A percentile compares a stretch with the other conserved stretches of the same genome.
Evolutionary conservation across 2,888 invertebrate species (phyloP).

Genomic region (Cosmia trapezina): DNA sequence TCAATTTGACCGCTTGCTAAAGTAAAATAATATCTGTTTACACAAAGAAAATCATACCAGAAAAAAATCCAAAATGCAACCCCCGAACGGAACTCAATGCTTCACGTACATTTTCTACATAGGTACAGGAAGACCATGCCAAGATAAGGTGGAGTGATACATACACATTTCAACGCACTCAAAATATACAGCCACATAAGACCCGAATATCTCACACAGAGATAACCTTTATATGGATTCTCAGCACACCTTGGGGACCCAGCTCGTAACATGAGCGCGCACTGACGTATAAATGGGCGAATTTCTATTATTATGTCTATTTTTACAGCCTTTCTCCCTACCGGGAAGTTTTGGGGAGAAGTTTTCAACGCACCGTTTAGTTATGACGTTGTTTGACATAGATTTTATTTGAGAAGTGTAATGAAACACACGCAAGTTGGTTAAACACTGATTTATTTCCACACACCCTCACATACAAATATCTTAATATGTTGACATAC

Average conservation of each 20-base stretch:
- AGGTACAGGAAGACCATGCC: slow-evolving; percentile 8
- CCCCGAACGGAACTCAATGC: not conserved
- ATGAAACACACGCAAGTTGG: too few species aligned
- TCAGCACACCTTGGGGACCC: slow-evolving; percentile 61
- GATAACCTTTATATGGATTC: slow-evolving; percentile 65
- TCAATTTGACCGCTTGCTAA: not conserved
- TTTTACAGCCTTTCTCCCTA: slow-evolving; percentile 50
- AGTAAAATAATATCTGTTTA: not conserved
- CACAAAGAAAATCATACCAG: not conserved
- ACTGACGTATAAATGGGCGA: slow-evolving; percentile 62
- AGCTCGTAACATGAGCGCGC: slow-evolving; percentile 56
- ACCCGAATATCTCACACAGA: slow-evolving; percentile 50
- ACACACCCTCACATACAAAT: too few species aligned
- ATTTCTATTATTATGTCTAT: slow-evolving; percentile 65
- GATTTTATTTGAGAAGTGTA: slow-evolving; percentile 14
- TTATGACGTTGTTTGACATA: slow-evolving; percentile 18
- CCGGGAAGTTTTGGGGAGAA: slow-evolving; percentile 8
- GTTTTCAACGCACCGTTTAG: slow-evolving; percentile 27
- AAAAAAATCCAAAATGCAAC: not conserved
- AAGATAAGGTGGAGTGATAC: slow-evolving; percentile 43
- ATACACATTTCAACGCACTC: slow-evolving; percentile 52
- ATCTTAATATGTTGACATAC: too few species aligned
- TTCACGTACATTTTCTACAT: not conserved
- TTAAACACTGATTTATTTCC: too few species aligned
- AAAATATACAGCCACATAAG: slow-evolving; percentile 59